These are phyloP conservation scores for Myripristis murdjan DNA, from an alignment of 2,797 vertebrate genomes.

Conservation along the genomic window DNA sequence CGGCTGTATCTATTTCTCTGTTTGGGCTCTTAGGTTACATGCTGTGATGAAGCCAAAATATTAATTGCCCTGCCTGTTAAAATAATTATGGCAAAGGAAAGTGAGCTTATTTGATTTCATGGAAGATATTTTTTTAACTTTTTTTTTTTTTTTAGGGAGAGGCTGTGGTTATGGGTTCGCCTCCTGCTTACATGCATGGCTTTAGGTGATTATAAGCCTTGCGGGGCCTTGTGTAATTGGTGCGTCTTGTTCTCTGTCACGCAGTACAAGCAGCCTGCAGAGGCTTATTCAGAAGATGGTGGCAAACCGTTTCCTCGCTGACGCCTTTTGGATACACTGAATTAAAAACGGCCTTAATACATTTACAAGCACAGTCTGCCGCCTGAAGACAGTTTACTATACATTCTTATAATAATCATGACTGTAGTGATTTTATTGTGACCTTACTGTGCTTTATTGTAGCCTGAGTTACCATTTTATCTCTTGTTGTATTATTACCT, in stretches of 20 bases:
- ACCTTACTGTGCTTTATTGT: no score
- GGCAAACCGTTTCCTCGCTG: slow-evolving; percentile 86
- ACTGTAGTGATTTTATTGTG: no score
- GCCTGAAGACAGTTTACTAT: slow-evolving; percentile 3
- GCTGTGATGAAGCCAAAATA: neutral
- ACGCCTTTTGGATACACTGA: slow-evolving; percentile 75
- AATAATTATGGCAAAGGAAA: neutral
- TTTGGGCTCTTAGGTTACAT: neutral
- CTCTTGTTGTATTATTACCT: no score
- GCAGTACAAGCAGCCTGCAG: slow-evolving; percentile 87
- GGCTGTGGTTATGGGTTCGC: neutral
- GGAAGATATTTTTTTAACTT: slow-evolving; percentile 38
- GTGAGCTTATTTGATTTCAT: slow-evolving; percentile 17
- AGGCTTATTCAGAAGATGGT: slow-evolving; percentile 88
- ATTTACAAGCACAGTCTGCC: slow-evolving; percentile 56
- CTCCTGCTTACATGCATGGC: slow-evolving; percentile 48
- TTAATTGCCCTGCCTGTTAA: neutral
- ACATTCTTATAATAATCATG: no score
- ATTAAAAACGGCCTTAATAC: slow-evolving; percentile 69
- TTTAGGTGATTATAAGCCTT: slow-evolving; percentile 87
- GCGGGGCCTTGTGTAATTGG: slow-evolving; percentile 89
- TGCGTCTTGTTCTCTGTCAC: slow-evolving; percentile 89
- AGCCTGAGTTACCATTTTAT: no score
- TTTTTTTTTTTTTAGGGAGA: neutral
- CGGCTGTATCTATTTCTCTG: no score